Percentiles rank a stretch among this genome's conserved stretches.
Evolutionary conservation across 2,797 vertebrate genomes (phyloP).

Genomic region (Rachycentron canadum): DNA sequence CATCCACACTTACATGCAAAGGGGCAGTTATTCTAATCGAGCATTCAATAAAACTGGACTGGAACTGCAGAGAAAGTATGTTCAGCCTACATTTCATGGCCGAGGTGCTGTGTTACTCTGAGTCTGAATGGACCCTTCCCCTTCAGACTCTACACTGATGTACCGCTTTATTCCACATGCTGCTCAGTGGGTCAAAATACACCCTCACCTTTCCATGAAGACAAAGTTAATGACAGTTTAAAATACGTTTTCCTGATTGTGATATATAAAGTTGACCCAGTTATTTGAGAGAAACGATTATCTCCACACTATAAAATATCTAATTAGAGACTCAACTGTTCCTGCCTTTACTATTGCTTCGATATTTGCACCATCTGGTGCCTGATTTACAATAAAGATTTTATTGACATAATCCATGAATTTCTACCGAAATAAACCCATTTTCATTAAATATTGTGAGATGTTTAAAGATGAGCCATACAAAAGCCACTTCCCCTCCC

Average conservation of each 20-base stretch:
- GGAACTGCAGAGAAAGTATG: conserved; percentile 26
- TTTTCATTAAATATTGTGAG: conserved; percentile 67
- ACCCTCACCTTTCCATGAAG: conserved; percentile 16
- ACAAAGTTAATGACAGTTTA: conserved; percentile 16
- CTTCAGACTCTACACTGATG: conserved; percentile 1
- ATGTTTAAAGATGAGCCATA: conserved; percentile 50
- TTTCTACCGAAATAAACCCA: conserved; percentile 55
- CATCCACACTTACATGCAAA: conserved; percentile 17
- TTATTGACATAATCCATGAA: conserved; percentile 41
- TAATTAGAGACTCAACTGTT: conserved; percentile 67
- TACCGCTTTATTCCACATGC: conserved; percentile 24
- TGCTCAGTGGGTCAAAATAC: conserved; percentile 27
- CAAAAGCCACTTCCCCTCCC: conserved; percentile 67
- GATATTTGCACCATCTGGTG: conserved; percentile 60
- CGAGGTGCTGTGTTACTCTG: conserved; percentile 6
- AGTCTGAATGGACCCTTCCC: conserved; percentile 24
- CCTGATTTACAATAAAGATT: conserved; percentile 36
- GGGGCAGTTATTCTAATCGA: conserved; percentile 12
- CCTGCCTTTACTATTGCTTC: conserved; percentile 26
- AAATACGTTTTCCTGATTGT: conserved; percentile 14
- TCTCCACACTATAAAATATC: conserved; percentile 51
- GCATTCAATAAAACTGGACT: conserved; percentile 17
- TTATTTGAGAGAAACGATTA: conserved; percentile 61
- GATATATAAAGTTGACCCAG: conserved; percentile 67
- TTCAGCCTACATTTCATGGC: conserved; percentile 7